These are phyloP conservation scores for Oenanthe melanoleuca DNA, from an alignment of 2,113 vertebrate species.

Conservation along the genomic window DNA sequence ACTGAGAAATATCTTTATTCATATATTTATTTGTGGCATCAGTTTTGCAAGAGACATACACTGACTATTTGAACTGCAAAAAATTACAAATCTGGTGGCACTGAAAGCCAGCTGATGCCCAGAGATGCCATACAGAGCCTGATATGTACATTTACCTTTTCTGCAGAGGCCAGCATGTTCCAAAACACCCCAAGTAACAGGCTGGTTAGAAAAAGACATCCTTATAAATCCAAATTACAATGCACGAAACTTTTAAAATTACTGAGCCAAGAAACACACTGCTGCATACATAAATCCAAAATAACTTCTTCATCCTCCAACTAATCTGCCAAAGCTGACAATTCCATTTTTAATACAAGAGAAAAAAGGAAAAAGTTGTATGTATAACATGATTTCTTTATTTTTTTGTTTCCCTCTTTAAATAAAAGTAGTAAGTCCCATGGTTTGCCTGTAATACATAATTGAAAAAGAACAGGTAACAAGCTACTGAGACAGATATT, in stretches of 20 bases:
- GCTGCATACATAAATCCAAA: not conserved
- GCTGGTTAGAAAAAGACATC: not conserved
- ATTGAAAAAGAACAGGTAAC: not conserved
- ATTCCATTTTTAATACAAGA: not conserved
- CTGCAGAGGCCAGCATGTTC: not conserved
- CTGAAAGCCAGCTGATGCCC: not conserved
- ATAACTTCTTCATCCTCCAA: not conserved
- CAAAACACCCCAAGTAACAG: not conserved
- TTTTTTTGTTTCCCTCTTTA: not conserved
- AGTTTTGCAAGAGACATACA: not conserved
- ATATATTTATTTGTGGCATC: not conserved
- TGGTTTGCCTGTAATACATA: not conserved
- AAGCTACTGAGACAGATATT: not conserved
- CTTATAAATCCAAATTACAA: not conserved
- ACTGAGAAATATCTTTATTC: not conserved
- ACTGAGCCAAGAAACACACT: not conserved
- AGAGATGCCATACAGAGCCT: not conserved
- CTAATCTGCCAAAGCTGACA: not conserved
- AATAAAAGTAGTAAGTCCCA: not conserved
- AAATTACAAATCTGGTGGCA: not conserved
- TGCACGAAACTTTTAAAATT: not conserved
- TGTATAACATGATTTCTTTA: not conserved
- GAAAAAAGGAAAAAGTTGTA: not conserved
- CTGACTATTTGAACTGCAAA: not conserved
- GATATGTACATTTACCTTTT: not conserved